These are phyloP conservation scores for Notodonta ziczac DNA, from an alignment of 2,888 invertebrate species.

Conservation along the genomic window DNA sequence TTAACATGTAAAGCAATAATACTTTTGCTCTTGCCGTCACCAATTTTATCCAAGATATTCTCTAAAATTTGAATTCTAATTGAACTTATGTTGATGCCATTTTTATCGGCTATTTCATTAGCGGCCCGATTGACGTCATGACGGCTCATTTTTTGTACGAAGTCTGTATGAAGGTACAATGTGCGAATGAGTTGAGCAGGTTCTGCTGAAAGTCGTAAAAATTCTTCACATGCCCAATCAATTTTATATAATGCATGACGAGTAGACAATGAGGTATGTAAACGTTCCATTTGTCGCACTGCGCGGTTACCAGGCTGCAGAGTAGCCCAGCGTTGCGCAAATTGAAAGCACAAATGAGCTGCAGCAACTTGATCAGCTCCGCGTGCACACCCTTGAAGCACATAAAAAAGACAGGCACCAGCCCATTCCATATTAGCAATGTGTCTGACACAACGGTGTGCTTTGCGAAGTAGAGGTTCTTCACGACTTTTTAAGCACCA, in stretches of 20 bases:
- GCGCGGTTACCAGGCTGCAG: slow-evolving; percentile 78
- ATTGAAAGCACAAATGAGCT: slow-evolving; percentile 78
- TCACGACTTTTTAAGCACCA: slow-evolving; percentile 74
- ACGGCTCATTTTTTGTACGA: slow-evolving; percentile 70
- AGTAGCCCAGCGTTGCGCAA: slow-evolving; percentile 79
- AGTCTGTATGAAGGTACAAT: slow-evolving; percentile 74
- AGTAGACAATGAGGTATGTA: slow-evolving; percentile 76
- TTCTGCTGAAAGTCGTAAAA: slow-evolving; percentile 71
- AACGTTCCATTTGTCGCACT: slow-evolving; percentile 77
- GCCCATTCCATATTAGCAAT: slow-evolving; percentile 84
- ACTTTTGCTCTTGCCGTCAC: slow-evolving; percentile 52
- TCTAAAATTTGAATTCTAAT: slow-evolving; percentile 79
- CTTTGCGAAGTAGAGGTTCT: slow-evolving; percentile 74
- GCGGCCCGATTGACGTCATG: slow-evolving; percentile 76
- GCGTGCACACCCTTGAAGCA: slow-evolving; percentile 77
- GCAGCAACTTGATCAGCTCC: slow-evolving; percentile 83
- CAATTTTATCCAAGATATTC: slow-evolving; percentile 68
- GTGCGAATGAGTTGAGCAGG: slow-evolving; percentile 77
- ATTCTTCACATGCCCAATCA: slow-evolving; percentile 77
- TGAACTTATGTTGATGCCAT: slow-evolving; percentile 75
- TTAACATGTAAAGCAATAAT: slow-evolving; percentile 58
- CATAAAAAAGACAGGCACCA: slow-evolving; percentile 80
- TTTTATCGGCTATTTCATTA: slow-evolving; percentile 81
- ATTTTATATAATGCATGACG: slow-evolving; percentile 77
- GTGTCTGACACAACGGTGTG: slow-evolving; percentile 76